phyloP scores from a whole-genome alignment of 2,888 invertebrate genomes.

The Hypselothyrea guttata region DNA sequence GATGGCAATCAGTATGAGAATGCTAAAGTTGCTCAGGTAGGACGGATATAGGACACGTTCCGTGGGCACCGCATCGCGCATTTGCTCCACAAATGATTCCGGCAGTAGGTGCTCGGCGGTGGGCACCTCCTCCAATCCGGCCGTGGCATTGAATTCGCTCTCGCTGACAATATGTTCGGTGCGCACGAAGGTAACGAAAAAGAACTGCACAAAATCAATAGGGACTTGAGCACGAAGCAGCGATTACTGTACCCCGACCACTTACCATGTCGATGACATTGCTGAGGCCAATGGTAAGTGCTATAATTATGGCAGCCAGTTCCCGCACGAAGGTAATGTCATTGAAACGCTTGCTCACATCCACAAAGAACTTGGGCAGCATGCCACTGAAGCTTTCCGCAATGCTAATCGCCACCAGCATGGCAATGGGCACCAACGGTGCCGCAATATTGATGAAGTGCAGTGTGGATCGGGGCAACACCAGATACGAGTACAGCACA shows the following conservation, averaged over 20 bases:
- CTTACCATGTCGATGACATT: slow-evolving; percentile 86
- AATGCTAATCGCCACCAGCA: slow-evolving; percentile 81
- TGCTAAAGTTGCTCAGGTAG: slow-evolving; percentile 88
- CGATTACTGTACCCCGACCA: slow-evolving; percentile 6
- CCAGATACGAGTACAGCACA: slow-evolving; percentile 83
- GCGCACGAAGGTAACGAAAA: slow-evolving; percentile 65
- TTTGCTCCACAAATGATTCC: slow-evolving; percentile 63
- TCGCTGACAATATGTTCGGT: slow-evolving; percentile 74
- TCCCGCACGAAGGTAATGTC: slow-evolving; percentile 84
- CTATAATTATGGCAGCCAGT: slow-evolving; percentile 84
- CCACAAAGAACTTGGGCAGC: slow-evolving; percentile 83
- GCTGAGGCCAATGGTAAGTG: slow-evolving; percentile 84
- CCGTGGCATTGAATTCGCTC: slow-evolving; percentile 69
- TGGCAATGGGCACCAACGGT: slow-evolving; percentile 78
- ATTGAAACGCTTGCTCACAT: slow-evolving; percentile 84
- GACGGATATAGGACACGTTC: slow-evolving; percentile 84
- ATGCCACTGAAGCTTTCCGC: slow-evolving; percentile 81
- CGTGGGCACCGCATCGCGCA: slow-evolving; percentile 63
- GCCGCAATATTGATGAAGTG: slow-evolving; percentile 80
- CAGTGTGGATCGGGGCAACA: slow-evolving; percentile 83
- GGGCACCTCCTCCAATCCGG: slow-evolving; percentile 46
- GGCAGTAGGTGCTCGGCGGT: slow-evolving; percentile 66
- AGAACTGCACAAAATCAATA: slow-evolving; percentile 55
- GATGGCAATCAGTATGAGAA: slow-evolving; percentile 87
- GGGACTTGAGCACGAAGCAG: slow-evolving; percentile 9